Percentiles rank a stretch among this genome's conserved stretches.
Conservation (phyloP, 2,113 vertebrate species). For the Anhinga rufa region DNA sequence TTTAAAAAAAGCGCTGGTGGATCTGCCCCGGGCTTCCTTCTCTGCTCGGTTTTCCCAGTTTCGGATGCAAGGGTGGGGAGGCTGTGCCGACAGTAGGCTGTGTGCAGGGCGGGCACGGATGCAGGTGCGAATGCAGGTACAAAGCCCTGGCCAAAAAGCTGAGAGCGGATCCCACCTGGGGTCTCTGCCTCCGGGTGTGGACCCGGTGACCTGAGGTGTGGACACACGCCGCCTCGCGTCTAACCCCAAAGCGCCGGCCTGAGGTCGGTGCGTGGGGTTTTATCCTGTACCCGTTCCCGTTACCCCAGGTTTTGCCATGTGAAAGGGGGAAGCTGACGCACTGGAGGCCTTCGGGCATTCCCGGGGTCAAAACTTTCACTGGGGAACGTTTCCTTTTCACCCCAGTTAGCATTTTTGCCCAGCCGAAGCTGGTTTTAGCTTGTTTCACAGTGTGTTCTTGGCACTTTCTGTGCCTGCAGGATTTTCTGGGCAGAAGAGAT, state of each 20-base stretch:
- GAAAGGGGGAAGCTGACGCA: neutral
- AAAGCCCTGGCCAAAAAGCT: neutral
- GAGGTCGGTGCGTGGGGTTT: fast-evolving
- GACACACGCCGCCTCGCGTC: fast-evolving
- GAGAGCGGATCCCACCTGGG: neutral
- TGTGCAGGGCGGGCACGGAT: fast-evolving
- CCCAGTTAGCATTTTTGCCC: neutral
- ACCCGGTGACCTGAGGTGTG: neutral
- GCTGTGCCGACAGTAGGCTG: fast-evolving
- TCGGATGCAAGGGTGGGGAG: neutral
- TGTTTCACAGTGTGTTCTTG: neutral
- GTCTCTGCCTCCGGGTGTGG: neutral
- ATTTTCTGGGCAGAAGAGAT: neutral
- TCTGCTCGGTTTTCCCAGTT: neutral
- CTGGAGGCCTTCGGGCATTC: neutral
- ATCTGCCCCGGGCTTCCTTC: neutral
- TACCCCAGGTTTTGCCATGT: neutral
- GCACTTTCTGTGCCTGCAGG: neutral
- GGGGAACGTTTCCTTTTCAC: neutral
- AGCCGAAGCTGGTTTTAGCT: neutral
- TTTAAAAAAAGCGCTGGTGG: neutral
- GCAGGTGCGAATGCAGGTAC: neutral
- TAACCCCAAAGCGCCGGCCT: neutral
- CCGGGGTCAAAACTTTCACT: neutral
- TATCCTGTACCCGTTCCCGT: fast-evolving